These are phyloP conservation scores for Percopsis omiscomaycus DNA, from an alignment of 2,797 vertebrate species.

Conservation along the genomic window DNA sequence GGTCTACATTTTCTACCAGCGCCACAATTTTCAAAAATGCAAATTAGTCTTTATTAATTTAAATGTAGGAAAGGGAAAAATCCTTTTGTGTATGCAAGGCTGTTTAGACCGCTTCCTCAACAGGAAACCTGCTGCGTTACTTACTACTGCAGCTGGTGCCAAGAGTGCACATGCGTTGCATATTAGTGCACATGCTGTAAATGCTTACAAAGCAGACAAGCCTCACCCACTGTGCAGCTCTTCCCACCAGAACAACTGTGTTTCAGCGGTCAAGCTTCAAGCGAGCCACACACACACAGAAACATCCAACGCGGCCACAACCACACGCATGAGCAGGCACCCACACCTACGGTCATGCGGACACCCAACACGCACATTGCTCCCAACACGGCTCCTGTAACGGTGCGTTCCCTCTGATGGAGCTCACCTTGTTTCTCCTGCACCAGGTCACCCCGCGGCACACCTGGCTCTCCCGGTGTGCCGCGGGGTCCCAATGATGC, in stretches of 20 bases:
- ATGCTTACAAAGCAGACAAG: too few species aligned
- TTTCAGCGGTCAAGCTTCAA: too few species aligned
- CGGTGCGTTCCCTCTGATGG: conserved; percentile 37
- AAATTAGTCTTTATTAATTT: conserved; percentile 59
- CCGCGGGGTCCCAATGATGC: conserved; percentile 62
- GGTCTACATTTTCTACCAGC: conserved; percentile 53
- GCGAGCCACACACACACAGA: too few species aligned
- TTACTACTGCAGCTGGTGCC: too few species aligned
- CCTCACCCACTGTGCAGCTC: too few species aligned
- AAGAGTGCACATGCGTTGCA: too few species aligned
- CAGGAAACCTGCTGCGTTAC: too few species aligned
- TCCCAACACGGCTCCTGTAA: conserved; percentile 2
- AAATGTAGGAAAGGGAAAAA: background rate
- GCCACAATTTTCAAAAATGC: conserved; percentile 63
- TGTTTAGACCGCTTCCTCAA: too few species aligned
- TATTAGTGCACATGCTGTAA: too few species aligned
- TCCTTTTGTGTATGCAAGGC: too few species aligned
- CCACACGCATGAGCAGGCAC: background rate
- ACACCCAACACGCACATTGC: too few species aligned
- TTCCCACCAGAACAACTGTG: too few species aligned
- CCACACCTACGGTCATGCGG: background rate
- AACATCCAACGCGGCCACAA: conserved; percentile 2
- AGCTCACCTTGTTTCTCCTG: conserved; percentile 66
- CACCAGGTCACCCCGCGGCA: conserved; percentile 63
- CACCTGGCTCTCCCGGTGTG: conserved; percentile 74